Conservation (phyloP, 1,140 invertebrate species). For the Zaprionus ornatus region DNA sequence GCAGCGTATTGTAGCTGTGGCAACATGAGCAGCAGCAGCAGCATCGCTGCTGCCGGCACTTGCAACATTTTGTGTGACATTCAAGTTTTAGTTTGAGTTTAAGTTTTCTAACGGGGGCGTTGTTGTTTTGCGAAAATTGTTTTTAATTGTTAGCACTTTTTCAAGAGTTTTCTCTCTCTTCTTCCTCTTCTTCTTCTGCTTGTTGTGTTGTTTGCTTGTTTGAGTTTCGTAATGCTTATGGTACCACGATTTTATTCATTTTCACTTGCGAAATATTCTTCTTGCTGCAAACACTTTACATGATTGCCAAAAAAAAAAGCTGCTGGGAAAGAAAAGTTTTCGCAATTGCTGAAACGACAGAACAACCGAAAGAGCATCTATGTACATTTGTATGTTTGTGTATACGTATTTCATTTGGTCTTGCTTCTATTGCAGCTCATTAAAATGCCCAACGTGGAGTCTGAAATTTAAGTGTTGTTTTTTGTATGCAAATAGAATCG, state of each 20-base stretch:
- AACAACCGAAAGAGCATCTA: background rate
- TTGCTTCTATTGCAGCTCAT: conserved; percentile 34
- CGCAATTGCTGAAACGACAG: conserved; percentile 18
- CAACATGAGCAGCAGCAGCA: conserved; percentile 51
- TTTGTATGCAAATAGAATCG: conserved; percentile 71
- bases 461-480: conserved; percentile 28
- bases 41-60: conserved; percentile 68
- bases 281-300: conserved; percentile 59
- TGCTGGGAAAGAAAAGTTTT: conserved; percentile 27
- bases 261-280: conserved; percentile 51
- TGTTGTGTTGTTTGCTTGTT: conserved; percentile 33
- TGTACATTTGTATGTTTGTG: too few species aligned
- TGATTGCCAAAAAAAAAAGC: conserved; percentile 69
- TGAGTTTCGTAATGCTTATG: conserved; percentile 58
- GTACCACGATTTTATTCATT: conserved; percentile 82
- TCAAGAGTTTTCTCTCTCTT: conserved; percentile 39
- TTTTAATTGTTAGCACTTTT: conserved; percentile 76
- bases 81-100: conserved; percentile 49
- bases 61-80: conserved; percentile 78
- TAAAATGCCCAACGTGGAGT: conserved; percentile 48
- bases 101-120: conserved; percentile 5
- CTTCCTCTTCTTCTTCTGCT: background rate
- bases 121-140: conserved; percentile 53
- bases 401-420: too few species aligned
- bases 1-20: conserved; percentile 35